Percentiles rank a stretch among this genome's conserved stretches.
Evolutionary conservation across 2,888 invertebrate species (phyloP).

Genomic region (Papilio demoleus): DNA sequence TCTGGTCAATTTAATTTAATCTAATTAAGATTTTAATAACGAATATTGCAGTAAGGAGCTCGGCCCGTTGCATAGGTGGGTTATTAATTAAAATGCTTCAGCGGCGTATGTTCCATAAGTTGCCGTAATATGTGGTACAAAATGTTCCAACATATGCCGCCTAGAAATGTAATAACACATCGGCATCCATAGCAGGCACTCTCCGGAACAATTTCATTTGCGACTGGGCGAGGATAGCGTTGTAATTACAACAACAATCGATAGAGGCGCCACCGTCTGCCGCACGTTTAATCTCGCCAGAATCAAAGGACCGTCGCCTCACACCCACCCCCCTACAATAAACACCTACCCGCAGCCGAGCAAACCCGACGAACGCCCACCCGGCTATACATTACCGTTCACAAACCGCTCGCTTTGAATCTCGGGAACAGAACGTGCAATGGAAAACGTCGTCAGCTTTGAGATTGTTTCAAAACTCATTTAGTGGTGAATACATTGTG

Average conservation of each 20-base stretch:
- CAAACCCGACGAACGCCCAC: conserved; percentile 41
- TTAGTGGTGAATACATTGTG: conserved; percentile 69
- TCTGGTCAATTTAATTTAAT: conserved; percentile 33
- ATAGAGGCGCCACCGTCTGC: conserved; percentile 84
- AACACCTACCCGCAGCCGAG: conserved; percentile 58
- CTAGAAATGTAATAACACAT: conserved; percentile 71
- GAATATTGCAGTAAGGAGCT: conserved; percentile 39
- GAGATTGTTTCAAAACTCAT: conserved; percentile 59
- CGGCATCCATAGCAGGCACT: conserved; percentile 78
- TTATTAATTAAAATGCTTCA: conserved; percentile 41
- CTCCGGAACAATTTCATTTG: conserved; percentile 84
- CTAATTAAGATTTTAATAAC: conserved; percentile 41
- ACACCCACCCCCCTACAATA: conserved; percentile 68
- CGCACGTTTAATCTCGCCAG: conserved; percentile 83
- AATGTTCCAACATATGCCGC: conserved; percentile 54
- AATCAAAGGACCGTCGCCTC: conserved; percentile 82
- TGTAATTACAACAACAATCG: conserved; percentile 84
- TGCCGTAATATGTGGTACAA: conserved; percentile 59
- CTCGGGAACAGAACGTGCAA: conserved; percentile 46
- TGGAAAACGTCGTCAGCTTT: conserved; percentile 49
- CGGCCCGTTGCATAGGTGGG: conserved; percentile 39
- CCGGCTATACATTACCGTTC: conserved; percentile 55
- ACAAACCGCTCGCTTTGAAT: background rate
- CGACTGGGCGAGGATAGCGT: conserved; percentile 82
- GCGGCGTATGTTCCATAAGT: conserved; percentile 39